Evolutionary conservation across 2,888 invertebrate species (phyloP), one percentile per base, ranked within the genome.

Genomic region (Diarsia rubi): DNA sequence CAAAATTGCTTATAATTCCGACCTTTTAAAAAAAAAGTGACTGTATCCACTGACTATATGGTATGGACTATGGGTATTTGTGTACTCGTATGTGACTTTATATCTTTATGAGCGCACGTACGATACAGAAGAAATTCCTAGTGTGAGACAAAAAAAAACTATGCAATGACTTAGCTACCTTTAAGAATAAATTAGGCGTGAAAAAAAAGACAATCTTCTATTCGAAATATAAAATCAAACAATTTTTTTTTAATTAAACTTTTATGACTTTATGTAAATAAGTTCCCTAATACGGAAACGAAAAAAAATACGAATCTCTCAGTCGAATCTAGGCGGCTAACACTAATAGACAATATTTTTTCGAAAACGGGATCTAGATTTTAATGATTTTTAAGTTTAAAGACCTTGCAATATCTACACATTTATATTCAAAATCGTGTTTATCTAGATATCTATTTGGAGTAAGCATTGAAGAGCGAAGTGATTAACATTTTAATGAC

Each of bases 201-300:
- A 27, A 64, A 37, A 59, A 59, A 57, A 47, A 62, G 6, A 63
- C 65, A 12, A 64, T 57, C 37, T n/a, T 4, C 9, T 9, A 2
- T 49, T 47, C 27, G n/a, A 75, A 44, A 44, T 24, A 21, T 49
- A 77, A 59, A 76, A 66, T 59, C 2, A 24, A 49, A 59, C 21
- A 24, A 21, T 42, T 65, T 75, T 73, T 54, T 27, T 60, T 45
- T 37, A n/a, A 24, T 27, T n/a, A n/a, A 57, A 57, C 47, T 57
- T 75, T 66, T 76, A 75, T 57, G 2, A 42, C 47, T 47, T 27
- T 47, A 75, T 49, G 45, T 42, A 65, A 42, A 76, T 65, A 14
- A 21, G 47, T 47, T 45, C 49, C 27, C 5, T n/a, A 59, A 76
- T n/a, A 31, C 16, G 75, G 42, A 27, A 76, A 42, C n/a, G 4